phyloP scores from a whole-genome alignment of 2,797 vertebrate genomes.

The Spea hammondii region DNA sequence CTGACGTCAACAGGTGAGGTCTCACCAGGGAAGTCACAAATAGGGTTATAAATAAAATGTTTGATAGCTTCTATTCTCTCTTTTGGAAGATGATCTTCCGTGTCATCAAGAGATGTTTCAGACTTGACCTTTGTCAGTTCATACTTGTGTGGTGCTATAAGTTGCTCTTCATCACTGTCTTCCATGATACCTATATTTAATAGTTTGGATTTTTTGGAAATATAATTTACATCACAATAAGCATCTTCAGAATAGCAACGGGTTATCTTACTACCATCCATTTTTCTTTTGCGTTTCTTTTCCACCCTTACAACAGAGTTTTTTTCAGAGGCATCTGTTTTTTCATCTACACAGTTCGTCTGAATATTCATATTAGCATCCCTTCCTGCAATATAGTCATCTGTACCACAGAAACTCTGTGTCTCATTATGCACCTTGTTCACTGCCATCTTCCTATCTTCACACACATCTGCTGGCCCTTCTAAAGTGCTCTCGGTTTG shows the following conservation, averaged over 20 bases:
- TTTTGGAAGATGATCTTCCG: constrained; percentile 67
- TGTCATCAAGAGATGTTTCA: constrained; percentile 75
- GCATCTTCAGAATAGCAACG: constrained; percentile 76
- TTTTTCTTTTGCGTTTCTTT: constrained; percentile 80
- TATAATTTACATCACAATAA: constrained; percentile 74
- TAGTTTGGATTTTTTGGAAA: constrained; percentile 69
- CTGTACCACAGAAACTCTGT: constrained; percentile 79
- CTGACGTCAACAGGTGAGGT: constrained; percentile 78
- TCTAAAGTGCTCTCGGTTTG: constrained; percentile 80
- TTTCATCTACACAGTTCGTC: constrained; percentile 79
- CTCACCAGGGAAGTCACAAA: constrained; percentile 75
- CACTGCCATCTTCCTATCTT: constrained; percentile 70
- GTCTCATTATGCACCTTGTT: constrained; percentile 74
- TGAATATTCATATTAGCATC: constrained; percentile 82
- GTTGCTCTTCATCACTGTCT: constrained; percentile 69
- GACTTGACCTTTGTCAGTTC: constrained; percentile 76
- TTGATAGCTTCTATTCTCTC: constrained; percentile 74
- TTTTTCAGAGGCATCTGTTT: constrained; percentile 72
- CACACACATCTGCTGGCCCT: constrained; percentile 75
- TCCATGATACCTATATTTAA: constrained; percentile 72
- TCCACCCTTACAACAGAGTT: constrained; percentile 70
- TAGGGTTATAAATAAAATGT: constrained; percentile 74
- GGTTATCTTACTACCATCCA: constrained; percentile 75
- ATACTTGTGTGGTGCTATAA: constrained; percentile 72
- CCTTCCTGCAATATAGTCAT: constrained; percentile 70